Conservation (phyloP, 2,888 invertebrate genomes). For the Amiota communis region DNA sequence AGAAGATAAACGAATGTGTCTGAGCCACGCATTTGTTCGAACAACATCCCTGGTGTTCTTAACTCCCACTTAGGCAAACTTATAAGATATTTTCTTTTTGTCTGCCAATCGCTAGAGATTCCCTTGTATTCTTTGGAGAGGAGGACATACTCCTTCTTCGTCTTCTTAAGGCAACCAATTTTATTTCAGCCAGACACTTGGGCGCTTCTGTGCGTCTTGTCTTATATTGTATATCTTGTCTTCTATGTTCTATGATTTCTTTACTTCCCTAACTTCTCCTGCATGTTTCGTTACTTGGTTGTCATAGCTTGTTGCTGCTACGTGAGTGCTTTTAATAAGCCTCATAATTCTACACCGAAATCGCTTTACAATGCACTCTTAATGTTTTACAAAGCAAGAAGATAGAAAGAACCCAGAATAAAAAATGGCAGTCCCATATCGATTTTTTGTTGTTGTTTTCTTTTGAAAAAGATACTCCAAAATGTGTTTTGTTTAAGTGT, state of each 20-base stretch:
- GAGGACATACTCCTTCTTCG: too few species aligned
- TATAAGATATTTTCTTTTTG: not conserved
- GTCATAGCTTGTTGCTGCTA: not conserved
- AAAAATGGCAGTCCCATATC: conserved; percentile 4
- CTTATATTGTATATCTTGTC: not conserved
- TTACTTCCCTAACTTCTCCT: too few species aligned
- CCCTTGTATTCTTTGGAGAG: too few species aligned
- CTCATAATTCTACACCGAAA: conserved; percentile 20
- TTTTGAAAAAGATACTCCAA: not conserved
- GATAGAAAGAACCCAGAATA: not conserved
- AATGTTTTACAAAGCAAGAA: not conserved
- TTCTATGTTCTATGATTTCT: not conserved
- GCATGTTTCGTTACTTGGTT: not conserved
- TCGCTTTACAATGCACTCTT: conserved; percentile 29
- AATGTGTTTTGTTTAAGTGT: not conserved
- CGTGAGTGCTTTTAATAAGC: conserved; percentile 29
- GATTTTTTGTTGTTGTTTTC: conserved; percentile 4
- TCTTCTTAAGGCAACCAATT: not conserved
- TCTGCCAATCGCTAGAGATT: too few species aligned
- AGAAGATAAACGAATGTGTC: not conserved
- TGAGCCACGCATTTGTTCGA: conserved; percentile 1
- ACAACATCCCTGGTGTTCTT: conserved; percentile 6
- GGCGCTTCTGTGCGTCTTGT: conserved; percentile 13
- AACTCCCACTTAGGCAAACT: not conserved
- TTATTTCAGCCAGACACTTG: conserved; percentile 26